Evolutionary conservation across 1,140 invertebrate species (phyloP), one percentile per base, ranked within the genome.

Genomic region (Stenopsyche tienmushanensis): DNA sequence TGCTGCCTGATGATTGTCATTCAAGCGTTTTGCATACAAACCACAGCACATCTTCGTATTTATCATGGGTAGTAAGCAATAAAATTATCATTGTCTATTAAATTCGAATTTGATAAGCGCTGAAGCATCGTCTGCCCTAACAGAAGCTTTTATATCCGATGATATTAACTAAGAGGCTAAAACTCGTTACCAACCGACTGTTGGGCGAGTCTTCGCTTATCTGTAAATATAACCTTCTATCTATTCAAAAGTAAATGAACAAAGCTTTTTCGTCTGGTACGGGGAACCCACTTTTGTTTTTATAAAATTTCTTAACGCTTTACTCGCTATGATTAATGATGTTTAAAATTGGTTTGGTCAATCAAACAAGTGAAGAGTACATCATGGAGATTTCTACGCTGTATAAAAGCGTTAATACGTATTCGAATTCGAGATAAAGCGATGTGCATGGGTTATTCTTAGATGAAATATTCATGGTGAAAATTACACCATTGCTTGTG

Each of bases 301-400:
- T 67, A 63, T 67, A 63, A 20, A 63, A 57, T 57, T 57, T 67
- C 59, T 62, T 67, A 59, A 67, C 65, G 65, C 64, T 55, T 63
- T 63, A 41, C 49, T 44, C 53, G 44, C 34, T 20, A 58, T 67
- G 66, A 67, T 67, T 67, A 60, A 67, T 67, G 66, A 53, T 67
- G 47, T 64, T 64, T 64, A 44, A 55, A 67, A 67, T 67, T 67
- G 66, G 44, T 67, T 67, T 59, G 54, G 66, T 67, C 62, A 67
- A 67, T 67, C 66, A 67, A 66, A 67, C 52, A 50, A 25, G n/a
- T 42, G 59, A 39, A 34, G 20, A 50, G 58, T 59, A 34, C 65
- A 62, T 67, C 59, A 57, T 62, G 62, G 55, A 58, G 55, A 52
- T 53, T 57, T 57, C 59, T 62, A 5, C 44, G 10, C 34, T 39